Conservation (phyloP, 1,140 invertebrate genomes). For the Drosophila ogumai region DNA sequence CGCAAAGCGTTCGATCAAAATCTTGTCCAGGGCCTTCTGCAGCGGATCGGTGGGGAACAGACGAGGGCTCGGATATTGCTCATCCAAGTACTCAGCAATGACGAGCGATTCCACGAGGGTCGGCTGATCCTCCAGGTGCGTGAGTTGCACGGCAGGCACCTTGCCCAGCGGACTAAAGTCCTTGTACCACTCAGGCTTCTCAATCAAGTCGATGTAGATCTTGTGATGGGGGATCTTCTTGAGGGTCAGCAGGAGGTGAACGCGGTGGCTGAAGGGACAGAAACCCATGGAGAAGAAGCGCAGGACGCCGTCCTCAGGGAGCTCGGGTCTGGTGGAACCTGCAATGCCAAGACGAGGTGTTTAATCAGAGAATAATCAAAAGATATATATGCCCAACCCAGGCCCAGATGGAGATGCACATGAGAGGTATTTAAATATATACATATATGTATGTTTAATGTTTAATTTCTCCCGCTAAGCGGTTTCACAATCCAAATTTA, state of each 20-base stretch:
- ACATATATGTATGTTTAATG: not conserved
- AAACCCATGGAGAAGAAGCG: constrained; percentile 95
- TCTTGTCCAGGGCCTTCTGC: constrained; percentile 91
- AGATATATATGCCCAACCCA: not conserved
- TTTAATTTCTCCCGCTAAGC: constrained; percentile 23
- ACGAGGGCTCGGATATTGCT: constrained; percentile 88
- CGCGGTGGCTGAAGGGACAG: constrained; percentile 95
- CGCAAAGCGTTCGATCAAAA: constrained; percentile 90
- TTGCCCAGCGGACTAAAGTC: constrained; percentile 89
- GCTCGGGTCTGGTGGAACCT: constrained; percentile 88
- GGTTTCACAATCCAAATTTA: constrained; percentile 20
- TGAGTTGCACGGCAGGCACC: constrained; percentile 92
- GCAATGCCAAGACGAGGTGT: not conserved
- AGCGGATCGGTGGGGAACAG: constrained; percentile 90
- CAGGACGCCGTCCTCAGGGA: constrained; percentile 88
- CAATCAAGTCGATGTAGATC: constrained; percentile 92
- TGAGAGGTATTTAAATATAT: not conserved
- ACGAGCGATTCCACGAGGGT: constrained; percentile 92
- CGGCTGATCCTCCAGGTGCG: constrained; percentile 86
- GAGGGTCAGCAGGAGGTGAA: constrained; percentile 91
- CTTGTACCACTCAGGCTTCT: constrained; percentile 93
- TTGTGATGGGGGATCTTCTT: constrained; percentile 94
- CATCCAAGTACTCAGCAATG: constrained; percentile 93
- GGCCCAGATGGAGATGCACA: not conserved
- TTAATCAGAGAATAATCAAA: not conserved